Base-by-base conservation (phyloP, 2,113 vertebrate genomes). In the Burhinus oedicnemus region DNA sequence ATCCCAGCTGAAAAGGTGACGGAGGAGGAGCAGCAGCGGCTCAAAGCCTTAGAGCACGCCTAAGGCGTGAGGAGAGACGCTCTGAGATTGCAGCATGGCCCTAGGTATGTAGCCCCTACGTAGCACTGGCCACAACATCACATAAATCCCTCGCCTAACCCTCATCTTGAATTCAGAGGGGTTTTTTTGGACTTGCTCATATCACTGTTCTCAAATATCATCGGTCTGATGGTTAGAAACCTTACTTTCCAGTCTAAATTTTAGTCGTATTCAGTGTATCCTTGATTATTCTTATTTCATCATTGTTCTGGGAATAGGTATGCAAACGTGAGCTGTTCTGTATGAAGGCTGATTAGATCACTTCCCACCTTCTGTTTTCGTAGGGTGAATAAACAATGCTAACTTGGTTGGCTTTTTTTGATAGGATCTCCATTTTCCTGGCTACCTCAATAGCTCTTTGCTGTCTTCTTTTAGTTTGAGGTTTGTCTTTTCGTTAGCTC, bases 261-360 rank as follows among this genome's bases (percentile, higher is more conserved):
- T 23, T 16, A n/a, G 51, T 62, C 0, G 0, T 26, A 30, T 34
- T 79, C 34, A 25, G 1, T 7, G 3, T 57, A 12, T 44, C 12
- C 13, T 57, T 55, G 23, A 9, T 79, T 58, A 23, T 85, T 85
- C 22, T 58, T 51, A 3, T 4, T 27, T 69, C 27, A 4, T 29
- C 0, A 0, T 40, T 65, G 1, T 12, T 0, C 44, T 42, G n/a
- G 27, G 51, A 29, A n/a, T 32, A 34, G n/a, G 17, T 61, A 7
- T 32, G 80, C n/a, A 80, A 54, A 11, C 40, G 8, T 11, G 36
- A 87, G 2, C 36, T 74, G 29, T 4, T 58, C 70, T 47, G 21
- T 36, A 12, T 40, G 36, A 81, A 83, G 36, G 45, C 45, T 70
- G 30, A 45, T 62, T 23, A 65, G 34, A 23, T 84, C 47, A 6